Conservation (phyloP, 2,888 invertebrate genomes). For the Drosophila algonquin region DNA sequence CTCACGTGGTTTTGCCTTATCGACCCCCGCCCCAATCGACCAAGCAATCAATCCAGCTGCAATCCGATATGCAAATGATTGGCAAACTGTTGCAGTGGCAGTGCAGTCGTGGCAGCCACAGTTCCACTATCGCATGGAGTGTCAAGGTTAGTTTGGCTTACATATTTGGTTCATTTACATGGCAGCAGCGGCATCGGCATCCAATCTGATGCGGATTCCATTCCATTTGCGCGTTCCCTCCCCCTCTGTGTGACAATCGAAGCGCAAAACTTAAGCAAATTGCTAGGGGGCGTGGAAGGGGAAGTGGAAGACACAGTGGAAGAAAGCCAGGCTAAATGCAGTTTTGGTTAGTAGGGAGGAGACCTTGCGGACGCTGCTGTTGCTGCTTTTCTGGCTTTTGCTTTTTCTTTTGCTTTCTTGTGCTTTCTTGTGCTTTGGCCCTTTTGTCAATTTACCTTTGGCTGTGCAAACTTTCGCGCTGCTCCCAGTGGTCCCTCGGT, state of each 20-base stretch:
- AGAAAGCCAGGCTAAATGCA: slow-evolving; percentile 34
- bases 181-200: slow-evolving; percentile 11
- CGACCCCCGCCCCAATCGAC: slow-evolving; percentile 41
- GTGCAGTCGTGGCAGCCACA: background rate
- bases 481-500: slow-evolving; percentile 20
- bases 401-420: slow-evolving; percentile 21
- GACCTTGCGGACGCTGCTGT: background rate
- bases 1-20: slow-evolving; percentile 19
- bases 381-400: slow-evolving; percentile 15
- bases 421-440: slow-evolving; percentile 44
- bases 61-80: slow-evolving; percentile 65
- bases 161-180: slow-evolving; percentile 45
- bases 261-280: slow-evolving; percentile 35
- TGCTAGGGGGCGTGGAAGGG: slow-evolving; percentile 9
- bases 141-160: slow-evolving; percentile 63
- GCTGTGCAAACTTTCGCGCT: slow-evolving; percentile 58
- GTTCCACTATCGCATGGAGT: slow-evolving; percentile 16
- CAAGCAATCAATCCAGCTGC: slow-evolving; percentile 54
- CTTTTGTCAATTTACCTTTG: slow-evolving; percentile 76
- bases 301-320: background rate
- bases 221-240: background rate
- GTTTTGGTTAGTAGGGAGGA: slow-evolving; percentile 29
- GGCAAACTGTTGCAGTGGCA: slow-evolving; percentile 54
- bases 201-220: slow-evolving; percentile 16
- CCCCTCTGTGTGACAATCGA: slow-evolving; percentile 4